Conservation (phyloP, 2,888 invertebrate species). For the Laothoe populi region DNA sequence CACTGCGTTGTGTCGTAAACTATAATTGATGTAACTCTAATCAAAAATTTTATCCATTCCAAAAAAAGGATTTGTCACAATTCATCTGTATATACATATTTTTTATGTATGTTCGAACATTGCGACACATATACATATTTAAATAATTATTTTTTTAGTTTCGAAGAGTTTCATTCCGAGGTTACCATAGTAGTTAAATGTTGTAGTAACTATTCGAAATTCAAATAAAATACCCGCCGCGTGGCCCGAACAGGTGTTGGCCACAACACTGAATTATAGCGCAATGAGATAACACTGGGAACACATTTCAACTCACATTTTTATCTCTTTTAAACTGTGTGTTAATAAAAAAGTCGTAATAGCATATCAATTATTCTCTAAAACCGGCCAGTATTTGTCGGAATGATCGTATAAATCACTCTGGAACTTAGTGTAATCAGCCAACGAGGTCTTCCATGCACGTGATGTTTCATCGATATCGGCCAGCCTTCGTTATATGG, state of each 20-base stretch:
- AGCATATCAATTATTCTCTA: constrained; percentile 13
- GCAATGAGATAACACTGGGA: background rate
- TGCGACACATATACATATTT: no score
- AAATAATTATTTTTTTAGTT: no score
- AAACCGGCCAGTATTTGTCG: constrained; percentile 25
- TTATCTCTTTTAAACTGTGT: constrained; percentile 14
- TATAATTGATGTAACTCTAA: no score
- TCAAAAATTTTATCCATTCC: no score
- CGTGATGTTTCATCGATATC: constrained; percentile 36
- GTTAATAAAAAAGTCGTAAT: constrained; percentile 1
- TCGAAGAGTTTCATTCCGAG: no score
- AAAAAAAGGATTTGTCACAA: no score
- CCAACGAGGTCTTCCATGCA: constrained; percentile 32
- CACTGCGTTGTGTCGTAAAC: no score
- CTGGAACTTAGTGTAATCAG: constrained; percentile 33
- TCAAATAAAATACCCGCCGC: background rate
- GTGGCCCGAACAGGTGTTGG: constrained; percentile 17
- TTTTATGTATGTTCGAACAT: no score
- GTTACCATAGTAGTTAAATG: background rate
- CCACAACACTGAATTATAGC: constrained; percentile 18
- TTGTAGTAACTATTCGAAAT: no score
- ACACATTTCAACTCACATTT: constrained; percentile 13
- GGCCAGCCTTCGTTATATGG: constrained; percentile 31
- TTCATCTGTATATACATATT: no score
- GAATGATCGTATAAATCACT: constrained; percentile 31